Percentiles rank a stretch among this genome's conserved stretches.
These are phyloP conservation scores for Oeneis ivallda DNA, from an alignment of 2,888 invertebrate genomes.

Conservation along the genomic window DNA sequence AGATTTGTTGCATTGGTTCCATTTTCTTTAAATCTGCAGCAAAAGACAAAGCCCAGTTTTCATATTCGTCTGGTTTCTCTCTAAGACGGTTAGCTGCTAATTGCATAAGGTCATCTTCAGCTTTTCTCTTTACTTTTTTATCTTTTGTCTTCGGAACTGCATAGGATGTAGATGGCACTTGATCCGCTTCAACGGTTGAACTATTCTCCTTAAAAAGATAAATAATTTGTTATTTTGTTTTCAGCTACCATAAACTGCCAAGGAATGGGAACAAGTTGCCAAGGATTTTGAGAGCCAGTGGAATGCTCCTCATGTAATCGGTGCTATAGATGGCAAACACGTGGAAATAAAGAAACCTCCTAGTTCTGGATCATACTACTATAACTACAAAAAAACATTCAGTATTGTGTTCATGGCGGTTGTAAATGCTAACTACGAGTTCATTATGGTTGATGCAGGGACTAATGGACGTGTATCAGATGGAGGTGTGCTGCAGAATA, in stretches of 20 bases:
- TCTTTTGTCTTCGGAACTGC: slow-evolving; percentile 3
- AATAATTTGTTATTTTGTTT: slow-evolving; percentile 1
- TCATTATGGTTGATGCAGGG: slow-evolving; percentile 35
- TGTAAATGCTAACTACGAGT: slow-evolving; percentile 34
- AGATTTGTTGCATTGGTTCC: slow-evolving; percentile 65
- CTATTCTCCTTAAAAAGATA: slow-evolving; percentile 7
- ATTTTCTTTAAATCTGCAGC: slow-evolving; percentile 67
- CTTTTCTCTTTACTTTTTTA: slow-evolving; percentile 18
- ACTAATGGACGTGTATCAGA: too few species aligned
- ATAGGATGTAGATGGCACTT: slow-evolving; percentile 2
- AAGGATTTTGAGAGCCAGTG: slow-evolving; percentile 37
- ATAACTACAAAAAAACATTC: slow-evolving; percentile 37
- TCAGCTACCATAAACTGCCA: neutral
- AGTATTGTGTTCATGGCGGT: slow-evolving; percentile 36
- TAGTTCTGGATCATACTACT: slow-evolving; percentile 33
- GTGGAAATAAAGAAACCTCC: slow-evolving; percentile 34
- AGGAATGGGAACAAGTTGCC: slow-evolving; percentile 36
- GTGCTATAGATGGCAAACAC: slow-evolving; percentile 40
- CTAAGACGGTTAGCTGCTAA: slow-evolving; percentile 22
- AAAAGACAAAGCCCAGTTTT: slow-evolving; percentile 62
- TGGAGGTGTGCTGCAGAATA: neutral
- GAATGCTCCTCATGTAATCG: slow-evolving; percentile 36
- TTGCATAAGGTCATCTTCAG: slow-evolving; percentile 27
- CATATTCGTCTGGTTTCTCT: slow-evolving; percentile 34
- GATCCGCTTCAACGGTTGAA: neutral